Evolutionary conservation across 2,113 vertebrate species (phyloP).

Genomic region (Picathartes gymnocephalus): DNA sequence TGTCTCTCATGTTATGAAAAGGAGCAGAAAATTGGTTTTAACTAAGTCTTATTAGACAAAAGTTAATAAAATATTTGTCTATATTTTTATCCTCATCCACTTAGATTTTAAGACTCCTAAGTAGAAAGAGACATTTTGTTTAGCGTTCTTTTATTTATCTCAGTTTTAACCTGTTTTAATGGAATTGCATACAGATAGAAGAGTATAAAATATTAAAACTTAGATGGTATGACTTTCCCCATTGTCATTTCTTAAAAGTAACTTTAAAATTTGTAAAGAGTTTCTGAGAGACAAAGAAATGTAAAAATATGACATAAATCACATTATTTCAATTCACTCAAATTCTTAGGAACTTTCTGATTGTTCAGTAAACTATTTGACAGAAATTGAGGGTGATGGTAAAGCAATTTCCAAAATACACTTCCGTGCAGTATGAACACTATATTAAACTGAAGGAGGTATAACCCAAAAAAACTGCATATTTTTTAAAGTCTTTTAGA

Average conservation of each 20-base stretch:
- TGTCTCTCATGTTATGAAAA: not conserved
- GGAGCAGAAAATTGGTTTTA: not conserved
- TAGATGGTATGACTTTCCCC: not conserved
- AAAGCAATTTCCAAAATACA: not conserved
- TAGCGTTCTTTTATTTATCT: not conserved
- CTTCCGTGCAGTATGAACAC: not conserved
- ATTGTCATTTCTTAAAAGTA: not conserved
- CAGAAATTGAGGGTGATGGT: not conserved
- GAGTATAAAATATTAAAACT: not conserved
- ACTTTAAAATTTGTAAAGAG: not conserved
- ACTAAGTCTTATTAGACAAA: not conserved
- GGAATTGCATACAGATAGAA: not conserved
- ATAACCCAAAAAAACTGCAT: not conserved
- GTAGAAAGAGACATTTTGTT: not conserved
- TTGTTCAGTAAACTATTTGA: not conserved
- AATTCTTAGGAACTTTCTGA: not conserved
- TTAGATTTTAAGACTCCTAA: not conserved
- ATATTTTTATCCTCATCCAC: not conserved
- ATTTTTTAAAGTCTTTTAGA: not conserved
- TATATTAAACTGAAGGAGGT: not conserved
- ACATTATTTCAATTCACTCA: not conserved
- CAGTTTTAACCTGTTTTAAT: not conserved
- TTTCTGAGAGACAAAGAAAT: not conserved
- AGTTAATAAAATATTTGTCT: not conserved
- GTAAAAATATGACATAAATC: not conserved